Conservation (phyloP, 1,140 invertebrate genomes). For the Proctacanthus coquilletti region DNA sequence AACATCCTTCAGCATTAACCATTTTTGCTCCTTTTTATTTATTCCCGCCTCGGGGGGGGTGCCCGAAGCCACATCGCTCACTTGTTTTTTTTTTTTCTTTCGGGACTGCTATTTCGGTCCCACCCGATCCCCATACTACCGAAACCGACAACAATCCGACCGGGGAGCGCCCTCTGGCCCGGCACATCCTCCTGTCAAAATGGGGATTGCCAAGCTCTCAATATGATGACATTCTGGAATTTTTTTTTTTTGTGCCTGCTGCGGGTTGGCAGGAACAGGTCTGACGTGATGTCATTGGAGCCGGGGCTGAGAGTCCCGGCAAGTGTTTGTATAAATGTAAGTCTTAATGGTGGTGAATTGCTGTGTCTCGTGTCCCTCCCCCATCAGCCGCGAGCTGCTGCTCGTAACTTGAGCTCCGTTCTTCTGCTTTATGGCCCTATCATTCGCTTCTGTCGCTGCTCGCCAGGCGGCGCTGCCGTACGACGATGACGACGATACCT, state of each 20-base stretch:
- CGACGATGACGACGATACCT: neutral
- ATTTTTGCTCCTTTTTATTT: neutral
- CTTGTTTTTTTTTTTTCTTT: no score
- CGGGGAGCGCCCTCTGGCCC: no score
- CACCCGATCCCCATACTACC: no score
- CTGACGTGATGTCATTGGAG: neutral
- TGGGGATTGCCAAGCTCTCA: no score
- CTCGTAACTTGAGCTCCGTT: no score
- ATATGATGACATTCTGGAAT: no score
- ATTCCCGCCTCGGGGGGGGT: no score
- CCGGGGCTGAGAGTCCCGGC: neutral
- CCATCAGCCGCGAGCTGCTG: neutral
- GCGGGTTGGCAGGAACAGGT: neutral
- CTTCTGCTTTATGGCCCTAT: no score
- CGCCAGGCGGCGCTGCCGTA: neutral
- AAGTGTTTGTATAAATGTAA: neutral
- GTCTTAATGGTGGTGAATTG: neutral
- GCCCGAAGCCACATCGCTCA: no score
- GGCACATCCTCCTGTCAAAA: no score
- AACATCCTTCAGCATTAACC: constrained; percentile 1
- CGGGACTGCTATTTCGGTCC: no score
- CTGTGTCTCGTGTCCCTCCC: neutral
- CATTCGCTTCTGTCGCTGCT: neutral
- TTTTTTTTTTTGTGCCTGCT: neutral
- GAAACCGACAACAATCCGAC: no score